Base-by-base conservation (phyloP, 35 echinoderm and acorn worm genomes). In the Strongylocentrotus purpuratus region DNA sequence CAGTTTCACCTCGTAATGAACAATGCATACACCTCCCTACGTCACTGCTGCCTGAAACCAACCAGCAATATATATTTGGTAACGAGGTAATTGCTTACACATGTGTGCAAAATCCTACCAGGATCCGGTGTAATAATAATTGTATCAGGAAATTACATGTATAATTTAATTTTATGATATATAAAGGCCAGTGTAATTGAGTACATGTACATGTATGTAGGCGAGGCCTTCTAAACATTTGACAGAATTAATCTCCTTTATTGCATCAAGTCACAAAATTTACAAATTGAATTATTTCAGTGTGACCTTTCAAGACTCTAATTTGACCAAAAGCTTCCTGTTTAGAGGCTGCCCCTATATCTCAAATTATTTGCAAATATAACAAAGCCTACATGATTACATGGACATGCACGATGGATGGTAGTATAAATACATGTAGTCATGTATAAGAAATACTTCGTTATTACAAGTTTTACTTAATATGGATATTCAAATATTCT, bases 161-260 rank as follows among this genome's bases (percentile, higher is more conserved):
- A 78, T 78, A 78, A 78, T 78, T 78, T 22, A n/a, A 78, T 78
- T 78, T 78, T 78, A n/a, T 78, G 25, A 78, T 78, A 78, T 78
- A 41, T 41, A 78, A 78, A 78, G 65, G 65, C 20, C 65, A 78
- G 20, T 78, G 8, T 78, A 78, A 78, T 78, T 78, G 22, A 78
- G 65, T 22, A 3, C 35, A 41, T 41, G 3, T 41, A 41, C 3
- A n/a, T n/a, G 20, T 28, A 78, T 78, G 65, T 78, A 78, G 65
- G 65, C 20, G 20, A 8, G 65, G 65, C 20, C 7, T 28, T 78
- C 28, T 28, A 78, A n/a, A 78, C 20, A 78, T 28, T 78, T n/a
- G 65, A 78, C 65, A 78, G 65, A 28, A 50, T 78, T 78, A 28
- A 71, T 28, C 61, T 71, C 61, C 61, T 5, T 71, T 25, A 71